phyloP scores from a whole-genome alignment of 2,113 vertebrate species.

The Sphyrna mokarran region DNA sequence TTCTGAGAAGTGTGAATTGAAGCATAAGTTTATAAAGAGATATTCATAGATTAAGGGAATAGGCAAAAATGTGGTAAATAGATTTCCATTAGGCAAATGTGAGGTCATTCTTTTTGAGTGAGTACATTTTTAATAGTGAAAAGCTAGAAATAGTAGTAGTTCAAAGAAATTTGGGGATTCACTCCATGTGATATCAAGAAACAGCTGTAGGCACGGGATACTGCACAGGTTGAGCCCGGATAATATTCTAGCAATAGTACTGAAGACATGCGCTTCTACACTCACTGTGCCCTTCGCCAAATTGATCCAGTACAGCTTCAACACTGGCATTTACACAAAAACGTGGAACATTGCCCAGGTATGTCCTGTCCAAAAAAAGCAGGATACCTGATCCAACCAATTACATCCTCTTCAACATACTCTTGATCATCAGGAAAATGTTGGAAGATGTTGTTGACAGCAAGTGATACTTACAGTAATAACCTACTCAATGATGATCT shows the following conservation, averaged over 20 bases:
- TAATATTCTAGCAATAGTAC: not conserved
- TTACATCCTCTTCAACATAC: not conserved
- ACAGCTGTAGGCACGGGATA: not conserved
- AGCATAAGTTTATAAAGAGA: not conserved
- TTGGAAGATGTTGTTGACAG: not conserved
- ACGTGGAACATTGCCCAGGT: not conserved
- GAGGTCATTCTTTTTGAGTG: not conserved
- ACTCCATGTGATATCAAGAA: not conserved
- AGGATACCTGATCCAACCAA: not conserved
- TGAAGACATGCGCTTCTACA: not conserved
- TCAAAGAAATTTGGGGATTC: not conserved
- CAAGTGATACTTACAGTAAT: no score
- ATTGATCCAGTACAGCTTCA: not conserved
- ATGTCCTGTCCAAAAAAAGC: not conserved
- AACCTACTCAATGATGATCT: no score
- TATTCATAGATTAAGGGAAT: not conserved
- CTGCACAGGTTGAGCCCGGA: not conserved
- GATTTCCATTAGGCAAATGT: not conserved
- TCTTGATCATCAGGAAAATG: not conserved
- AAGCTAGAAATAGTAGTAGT: not conserved
- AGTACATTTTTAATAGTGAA: not conserved
- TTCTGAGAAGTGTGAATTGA: not conserved
- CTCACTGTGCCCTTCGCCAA: no score
- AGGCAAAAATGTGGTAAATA: not conserved
- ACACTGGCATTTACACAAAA: not conserved